These are phyloP conservation scores for Yponomeuta sedellus DNA, from an alignment of 2,888 invertebrate genomes.

Conservation along the genomic window DNA sequence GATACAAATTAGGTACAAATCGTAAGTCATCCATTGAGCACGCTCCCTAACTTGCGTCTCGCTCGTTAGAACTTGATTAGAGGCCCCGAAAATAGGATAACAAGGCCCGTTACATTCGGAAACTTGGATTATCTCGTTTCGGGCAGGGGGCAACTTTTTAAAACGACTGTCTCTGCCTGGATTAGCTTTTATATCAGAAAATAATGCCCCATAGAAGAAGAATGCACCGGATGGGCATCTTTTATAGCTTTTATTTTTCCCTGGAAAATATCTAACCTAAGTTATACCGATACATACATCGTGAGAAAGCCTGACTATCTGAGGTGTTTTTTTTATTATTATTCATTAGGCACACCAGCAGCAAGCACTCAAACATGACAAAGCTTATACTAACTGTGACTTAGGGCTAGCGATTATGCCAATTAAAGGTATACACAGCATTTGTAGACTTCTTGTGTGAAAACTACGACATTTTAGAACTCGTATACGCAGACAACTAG, in stretches of 20 bases:
- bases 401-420: no score
- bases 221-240: background rate
- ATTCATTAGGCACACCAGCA: no score
- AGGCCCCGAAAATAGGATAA: slow-evolving; percentile 46
- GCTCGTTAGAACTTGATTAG: slow-evolving; percentile 60
- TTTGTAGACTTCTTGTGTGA: no score
- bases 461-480: no score
- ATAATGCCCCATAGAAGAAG: slow-evolving; percentile 17
- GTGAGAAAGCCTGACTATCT: no score
- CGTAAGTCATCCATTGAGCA: slow-evolving; percentile 24
- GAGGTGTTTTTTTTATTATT: no score
- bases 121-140: slow-evolving; percentile 41
- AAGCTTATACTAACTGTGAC: no score
- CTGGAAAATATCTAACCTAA: no score
- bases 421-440: no score
- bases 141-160: slow-evolving; percentile 36
- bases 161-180: slow-evolving; percentile 28
- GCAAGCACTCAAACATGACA: no score
- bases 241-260: background rate
- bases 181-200: slow-evolving; percentile 24
- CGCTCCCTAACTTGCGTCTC: slow-evolving; percentile 33
- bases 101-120: slow-evolving; percentile 27
- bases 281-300: no score
- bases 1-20: background rate
- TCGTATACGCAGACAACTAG: no score